Percentiles rank a stretch among this genome's conserved stretches.
Evolutionary conservation across 2,888 invertebrate species (phyloP).

Genomic region (Drosophila conformis): DNA sequence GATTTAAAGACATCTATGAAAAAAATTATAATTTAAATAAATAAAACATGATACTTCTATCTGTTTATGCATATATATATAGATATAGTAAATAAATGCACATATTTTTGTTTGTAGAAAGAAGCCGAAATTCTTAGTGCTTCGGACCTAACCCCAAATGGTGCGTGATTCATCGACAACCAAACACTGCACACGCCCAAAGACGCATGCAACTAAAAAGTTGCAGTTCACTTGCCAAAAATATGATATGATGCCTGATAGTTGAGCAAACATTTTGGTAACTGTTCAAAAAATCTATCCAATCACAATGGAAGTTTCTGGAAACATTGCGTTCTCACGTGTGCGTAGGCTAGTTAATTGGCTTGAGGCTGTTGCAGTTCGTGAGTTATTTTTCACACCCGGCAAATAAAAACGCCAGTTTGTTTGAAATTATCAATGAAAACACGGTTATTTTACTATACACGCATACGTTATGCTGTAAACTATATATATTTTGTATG

Average conservation of each 20-base stretch:
- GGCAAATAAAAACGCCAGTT: conserved; percentile 64
- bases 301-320: conserved; percentile 58
- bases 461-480: conserved; percentile 33
- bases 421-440: conserved; percentile 64
- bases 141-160: conserved; percentile 66
- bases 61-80: conserved; percentile 7
- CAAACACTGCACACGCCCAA: conserved; percentile 37
- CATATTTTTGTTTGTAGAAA: conserved; percentile 9
- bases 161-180: conserved; percentile 62
- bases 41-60: background rate
- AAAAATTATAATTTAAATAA: conserved; percentile 1
- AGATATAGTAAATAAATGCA: background rate
- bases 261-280: background rate
- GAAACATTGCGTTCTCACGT: conserved; percentile 61
- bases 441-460: conserved; percentile 27
- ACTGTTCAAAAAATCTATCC: conserved; percentile 6
- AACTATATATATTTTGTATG: conserved; percentile 32
- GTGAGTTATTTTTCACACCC: conserved; percentile 60
- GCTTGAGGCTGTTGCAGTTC: conserved; percentile 33
- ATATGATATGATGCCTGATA: conserved; percentile 1
- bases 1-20: conserved; percentile 92
- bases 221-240: conserved; percentile 1
- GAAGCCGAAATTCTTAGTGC: conserved; percentile 3
- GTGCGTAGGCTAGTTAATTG: conserved; percentile 48
- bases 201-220: conserved; percentile 42